Evolutionary conservation across 2,113 vertebrate species (phyloP), one percentile per base, ranked within the genome.

Genomic region (Pungitius pungitius): DNA sequence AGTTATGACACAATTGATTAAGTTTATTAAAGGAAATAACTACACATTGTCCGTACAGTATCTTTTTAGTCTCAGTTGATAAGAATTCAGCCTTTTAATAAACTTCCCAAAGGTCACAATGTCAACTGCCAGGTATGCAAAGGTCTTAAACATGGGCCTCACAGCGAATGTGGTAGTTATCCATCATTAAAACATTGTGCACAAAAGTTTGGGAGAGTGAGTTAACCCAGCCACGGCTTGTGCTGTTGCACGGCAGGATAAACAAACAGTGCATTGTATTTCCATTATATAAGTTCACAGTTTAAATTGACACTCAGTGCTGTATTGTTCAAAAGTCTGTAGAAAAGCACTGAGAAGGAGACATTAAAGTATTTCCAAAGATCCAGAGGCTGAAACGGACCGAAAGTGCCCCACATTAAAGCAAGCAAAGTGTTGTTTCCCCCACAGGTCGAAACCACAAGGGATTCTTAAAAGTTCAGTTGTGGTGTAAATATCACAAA

Each of bases 401-500:
- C n/a, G n/a, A n/a, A n/a, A n/a, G n/a, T 30, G 30, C 30, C 30
- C 30, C 30, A 30, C 30, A 30, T 30, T 30, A 30, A 30, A 30
- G 30, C 30, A n/a, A n/a, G n/a, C n/a, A n/a, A 78, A 78, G 70
- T 7, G 42, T 60, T 74, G 64, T 56, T 47, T 47, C 2, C 4
- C 73, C 59, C 40, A 39, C 1, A 39, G 69, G 69, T 54, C 35
- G 22, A 61, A 79, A 72, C 61, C 73, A 79, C n/a, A 62, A 70
- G 40, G 71, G 65, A 73, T 75, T 51, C 65, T 83, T 30, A 64
- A 33, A 69, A 83, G 63, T 76, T 80, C 73, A 85, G 69, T 71
- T 72, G 37, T 76, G 67, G 69, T 74, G 62, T 71, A 86, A 75
- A 86, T 61, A 78, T 73, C 85, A 82, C 45, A 63, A 10, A 69